Evolutionary conservation across 2,113 vertebrate genomes (phyloP).

Genomic region (Megaceryle maxima): DNA sequence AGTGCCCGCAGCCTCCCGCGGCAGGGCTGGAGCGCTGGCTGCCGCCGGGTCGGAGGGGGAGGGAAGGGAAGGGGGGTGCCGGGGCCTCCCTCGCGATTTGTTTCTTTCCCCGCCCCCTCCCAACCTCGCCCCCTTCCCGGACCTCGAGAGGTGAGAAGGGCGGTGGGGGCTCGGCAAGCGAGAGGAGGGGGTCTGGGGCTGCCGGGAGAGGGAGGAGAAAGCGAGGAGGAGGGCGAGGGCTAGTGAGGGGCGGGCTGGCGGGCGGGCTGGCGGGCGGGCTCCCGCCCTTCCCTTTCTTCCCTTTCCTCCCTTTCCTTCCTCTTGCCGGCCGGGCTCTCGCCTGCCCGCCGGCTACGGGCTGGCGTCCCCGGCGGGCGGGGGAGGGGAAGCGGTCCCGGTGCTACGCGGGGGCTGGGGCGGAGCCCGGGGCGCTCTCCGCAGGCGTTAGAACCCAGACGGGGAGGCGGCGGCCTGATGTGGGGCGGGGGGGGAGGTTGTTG

Average conservation of each 20-base stretch:
- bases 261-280: neutral
- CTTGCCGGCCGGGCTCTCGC: too few species aligned
- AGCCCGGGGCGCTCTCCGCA: neutral
- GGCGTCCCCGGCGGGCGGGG: neutral
- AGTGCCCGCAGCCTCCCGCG: neutral
- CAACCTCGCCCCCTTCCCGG: neutral
- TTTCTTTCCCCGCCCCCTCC: neutral
- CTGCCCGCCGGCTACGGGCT: neutral
- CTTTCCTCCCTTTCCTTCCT: too few species aligned
- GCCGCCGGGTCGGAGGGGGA: neutral
- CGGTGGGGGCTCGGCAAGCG: neutral
- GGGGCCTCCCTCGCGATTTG: neutral
- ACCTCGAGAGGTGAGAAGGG: neutral
- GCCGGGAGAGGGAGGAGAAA: neutral
- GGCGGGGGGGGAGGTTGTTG: neutral
- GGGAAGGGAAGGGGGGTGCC: neutral
- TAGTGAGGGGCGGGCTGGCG: neutral
- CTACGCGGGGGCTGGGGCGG: neutral
- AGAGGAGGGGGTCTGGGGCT: neutral
- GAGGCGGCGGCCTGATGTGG: neutral
- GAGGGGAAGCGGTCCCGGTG: neutral
- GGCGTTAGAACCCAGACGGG: neutral
- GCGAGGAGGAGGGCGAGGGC: neutral
- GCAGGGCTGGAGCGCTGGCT: neutral
- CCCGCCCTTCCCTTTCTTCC: too few species aligned